phyloP scores from a whole-genome alignment of 2,113 vertebrate genomes.

The Melanerpes formicivorus region DNA sequence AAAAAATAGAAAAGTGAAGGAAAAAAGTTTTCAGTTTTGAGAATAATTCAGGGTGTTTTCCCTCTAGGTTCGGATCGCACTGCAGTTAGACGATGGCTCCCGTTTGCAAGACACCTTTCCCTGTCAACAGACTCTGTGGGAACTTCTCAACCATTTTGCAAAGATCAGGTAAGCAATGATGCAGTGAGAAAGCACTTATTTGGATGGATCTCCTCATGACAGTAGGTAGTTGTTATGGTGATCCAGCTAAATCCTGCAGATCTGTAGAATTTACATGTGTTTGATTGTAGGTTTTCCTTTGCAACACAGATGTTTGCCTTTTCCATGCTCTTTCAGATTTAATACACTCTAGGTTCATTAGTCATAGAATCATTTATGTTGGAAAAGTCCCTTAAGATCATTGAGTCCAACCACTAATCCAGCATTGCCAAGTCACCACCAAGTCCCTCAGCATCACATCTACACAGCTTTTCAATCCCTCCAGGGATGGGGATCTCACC shows the following conservation, averaged over 20 bases:
- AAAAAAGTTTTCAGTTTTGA: background rate
- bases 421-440: background rate
- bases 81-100: slow-evolving; percentile 90
- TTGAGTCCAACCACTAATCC: background rate
- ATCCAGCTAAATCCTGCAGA: background rate
- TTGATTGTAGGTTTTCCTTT: background rate
- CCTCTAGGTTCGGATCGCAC: slow-evolving; percentile 85
- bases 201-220: background rate
- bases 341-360: background rate
- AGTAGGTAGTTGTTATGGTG: fast-evolving
- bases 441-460: background rate
- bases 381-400: no score
- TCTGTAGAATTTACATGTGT: background rate
- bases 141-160: slow-evolving; percentile 86
- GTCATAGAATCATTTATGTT: no score
- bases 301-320: background rate
- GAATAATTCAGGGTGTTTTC: background rate
- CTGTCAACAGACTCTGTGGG: slow-evolving; percentile 88
- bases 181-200: background rate
- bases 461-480: background rate
- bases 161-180: slow-evolving; percentile 82
- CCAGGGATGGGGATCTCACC: background rate
- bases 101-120: slow-evolving; percentile 88
- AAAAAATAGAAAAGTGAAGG: background rate
- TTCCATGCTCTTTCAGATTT: background rate